phyloP scores from a whole-genome alignment of 2,797 vertebrate genomes.

The Ciconia nigra region DNA sequence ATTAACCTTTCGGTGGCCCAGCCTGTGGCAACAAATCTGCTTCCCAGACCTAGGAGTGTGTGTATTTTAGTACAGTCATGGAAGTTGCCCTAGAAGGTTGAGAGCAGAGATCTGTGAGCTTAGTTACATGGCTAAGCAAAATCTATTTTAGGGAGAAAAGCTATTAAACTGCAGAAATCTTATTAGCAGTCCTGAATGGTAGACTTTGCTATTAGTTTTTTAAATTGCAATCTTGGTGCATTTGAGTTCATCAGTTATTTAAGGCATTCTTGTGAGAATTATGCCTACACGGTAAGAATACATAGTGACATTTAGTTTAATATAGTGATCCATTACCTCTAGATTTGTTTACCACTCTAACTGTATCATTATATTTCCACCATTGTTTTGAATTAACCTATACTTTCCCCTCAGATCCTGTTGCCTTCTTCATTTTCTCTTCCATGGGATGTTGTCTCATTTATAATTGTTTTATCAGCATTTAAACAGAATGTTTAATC shows the following conservation, averaged over 20 bases:
- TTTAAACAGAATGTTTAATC: neutral
- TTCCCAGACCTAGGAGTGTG: neutral
- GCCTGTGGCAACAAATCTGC: neutral
- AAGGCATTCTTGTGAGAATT: slow-evolving; percentile 6
- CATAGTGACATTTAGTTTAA: slow-evolving; percentile 5
- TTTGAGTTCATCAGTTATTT: slow-evolving; percentile 9
- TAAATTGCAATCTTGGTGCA: neutral
- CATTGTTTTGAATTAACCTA: neutral
- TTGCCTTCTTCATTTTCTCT: slow-evolving; percentile 19
- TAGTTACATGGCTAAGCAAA: neutral
- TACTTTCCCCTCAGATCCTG: neutral
- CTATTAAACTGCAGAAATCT: slow-evolving; percentile 8
- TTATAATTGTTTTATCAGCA: slow-evolving; percentile 6
- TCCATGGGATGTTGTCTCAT: neutral
- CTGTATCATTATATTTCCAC: slow-evolving; percentile 13
- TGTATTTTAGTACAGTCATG: neutral
- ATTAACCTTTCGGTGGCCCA: neutral
- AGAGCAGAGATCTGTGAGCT: neutral
- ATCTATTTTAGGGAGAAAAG: slow-evolving; percentile 5
- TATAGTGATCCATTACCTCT: slow-evolving; percentile 17
- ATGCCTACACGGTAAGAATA: neutral
- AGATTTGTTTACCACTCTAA: slow-evolving; percentile 27
- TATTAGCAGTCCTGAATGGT: neutral
- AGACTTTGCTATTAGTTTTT: neutral
- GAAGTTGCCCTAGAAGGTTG: neutral